Percentiles rank a stretch among this genome's conserved stretches.
phyloP scores from a whole-genome alignment of 2,113 vertebrate species.

The Ctenomys sociabilis region DNA sequence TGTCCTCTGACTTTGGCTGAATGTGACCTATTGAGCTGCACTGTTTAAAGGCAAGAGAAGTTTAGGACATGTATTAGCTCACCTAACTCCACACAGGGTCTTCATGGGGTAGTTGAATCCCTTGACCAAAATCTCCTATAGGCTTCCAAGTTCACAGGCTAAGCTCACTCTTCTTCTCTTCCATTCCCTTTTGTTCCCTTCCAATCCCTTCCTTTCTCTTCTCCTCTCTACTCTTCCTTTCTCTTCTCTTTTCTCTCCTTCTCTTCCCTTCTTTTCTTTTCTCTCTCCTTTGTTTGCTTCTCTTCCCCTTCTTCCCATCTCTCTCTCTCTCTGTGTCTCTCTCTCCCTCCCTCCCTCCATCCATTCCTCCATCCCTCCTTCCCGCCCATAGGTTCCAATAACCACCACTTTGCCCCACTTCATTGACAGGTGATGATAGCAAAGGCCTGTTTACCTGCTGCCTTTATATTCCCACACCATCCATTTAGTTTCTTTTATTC shows the following conservation, averaged over 20 bases:
- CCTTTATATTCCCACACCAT: not conserved
- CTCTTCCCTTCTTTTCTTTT: no score
- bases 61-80: not conserved
- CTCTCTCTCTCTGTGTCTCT: no score
- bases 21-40: not conserved
- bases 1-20: not conserved
- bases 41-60: not conserved
- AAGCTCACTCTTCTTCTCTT: not conserved
- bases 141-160: not conserved
- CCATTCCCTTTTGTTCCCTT: accelerated
- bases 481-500: not conserved
- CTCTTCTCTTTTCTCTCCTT: no score
- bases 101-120: not conserved
- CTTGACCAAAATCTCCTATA: not conserved
- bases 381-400: not conserved
- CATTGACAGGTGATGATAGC: not conserved
- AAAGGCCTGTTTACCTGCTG: not conserved
- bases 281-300: not conserved
- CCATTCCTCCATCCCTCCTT: no score
- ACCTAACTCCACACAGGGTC: not conserved
- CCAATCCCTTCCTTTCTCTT: no score
- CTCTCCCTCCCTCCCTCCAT: no score
- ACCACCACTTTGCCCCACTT: not conserved
- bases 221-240: accelerated
- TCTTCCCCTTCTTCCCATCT: not conserved